Evolutionary conservation across 2,888 invertebrate genomes (phyloP).

Genomic region (Agrotis puta): DNA sequence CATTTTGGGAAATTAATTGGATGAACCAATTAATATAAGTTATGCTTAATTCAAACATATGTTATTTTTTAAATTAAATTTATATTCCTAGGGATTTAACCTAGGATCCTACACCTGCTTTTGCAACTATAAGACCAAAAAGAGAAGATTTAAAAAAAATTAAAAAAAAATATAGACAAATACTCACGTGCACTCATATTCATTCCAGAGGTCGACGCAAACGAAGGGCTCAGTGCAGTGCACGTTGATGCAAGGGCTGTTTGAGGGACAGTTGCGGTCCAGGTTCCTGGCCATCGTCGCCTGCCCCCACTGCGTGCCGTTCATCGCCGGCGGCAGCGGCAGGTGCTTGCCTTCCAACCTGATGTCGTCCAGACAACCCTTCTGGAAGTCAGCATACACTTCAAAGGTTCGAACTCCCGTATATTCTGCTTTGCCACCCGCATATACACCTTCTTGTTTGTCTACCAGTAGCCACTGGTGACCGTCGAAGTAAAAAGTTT

Average conservation of each 20-base stretch:
- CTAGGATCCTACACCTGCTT: not conserved
- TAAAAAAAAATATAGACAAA: constrained; percentile 31
- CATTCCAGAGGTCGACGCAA: constrained; percentile 99
- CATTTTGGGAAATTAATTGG: constrained; percentile 1
- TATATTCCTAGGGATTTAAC: constrained; percentile 35
- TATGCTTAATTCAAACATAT: not conserved
- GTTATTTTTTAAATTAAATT: not conserved
- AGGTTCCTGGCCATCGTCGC: constrained; percentile 98
- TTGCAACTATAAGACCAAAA: not conserved
- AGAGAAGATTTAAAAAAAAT: not conserved
- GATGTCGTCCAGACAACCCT: constrained; percentile 94
- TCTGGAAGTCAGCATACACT: constrained; percentile 98
- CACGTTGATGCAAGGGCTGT: constrained; percentile 98
- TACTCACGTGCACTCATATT: constrained; percentile 99
- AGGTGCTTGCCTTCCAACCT: constrained; percentile 98
- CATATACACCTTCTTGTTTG: constrained; percentile 98
- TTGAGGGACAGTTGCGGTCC: constrained; percentile 97
- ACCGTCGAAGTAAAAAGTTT: constrained; percentile 97
- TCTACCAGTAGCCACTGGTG: constrained; percentile 98
- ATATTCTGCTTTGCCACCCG: constrained; percentile 98
- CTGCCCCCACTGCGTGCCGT: constrained; percentile 98
- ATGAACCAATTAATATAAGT: not conserved
- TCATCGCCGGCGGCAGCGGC: constrained; percentile 98
- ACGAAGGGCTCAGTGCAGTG: constrained; percentile 98
- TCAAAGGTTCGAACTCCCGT: constrained; percentile 98